Evolutionary conservation across 2,888 invertebrate genomes (phyloP), one percentile per base, ranked within the genome.

Genomic region (Macrosoma leucophasiata): DNA sequence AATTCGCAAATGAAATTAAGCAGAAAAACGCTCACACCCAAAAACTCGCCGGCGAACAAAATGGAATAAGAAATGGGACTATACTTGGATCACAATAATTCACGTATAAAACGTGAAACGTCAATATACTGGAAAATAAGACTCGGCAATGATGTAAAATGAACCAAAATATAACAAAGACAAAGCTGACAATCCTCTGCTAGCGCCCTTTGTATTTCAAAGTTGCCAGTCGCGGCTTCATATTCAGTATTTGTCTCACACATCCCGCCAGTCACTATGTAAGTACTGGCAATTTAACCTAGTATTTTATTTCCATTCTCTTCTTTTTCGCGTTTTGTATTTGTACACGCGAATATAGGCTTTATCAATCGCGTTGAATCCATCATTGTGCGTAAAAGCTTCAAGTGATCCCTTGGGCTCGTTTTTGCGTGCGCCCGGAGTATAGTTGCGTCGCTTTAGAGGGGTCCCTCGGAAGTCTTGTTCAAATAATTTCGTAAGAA

Each of bases 401-500:
- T 17, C 18, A 25, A 12, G 11, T 18, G 24, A n/a, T 15, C 39
- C 20, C 21, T 52, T 56, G 55, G 58, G 58, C 46, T 43, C 48
- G 52, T 49, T 62, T 66, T 66, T 40, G 54, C 52, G 49, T 59
- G 55, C 33, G 42, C 43, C n/a, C n/a, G 33, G 21, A 15, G 32
- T n/a, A n/a, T 41, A 41, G 41, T 46, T 43, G 36, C 37, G 42
- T 39, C 33, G 34, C 29, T 45, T 39, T n/a, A 36, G 41, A 46
- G 44, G 44, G 42, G 43, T 48, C 43, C 31, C 40, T 40, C 39
- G 48, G 52, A 42, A 48, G 52, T 38, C 66, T 68, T 70, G 72
- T 70, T 71, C 70, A 72, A 76, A 78, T 75, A 76, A 78, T 77
- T 74, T 75, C 47, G 69, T 68, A 69, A 70, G 68, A 73, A 75